Percentiles rank a stretch among this genome's conserved stretches.
These are phyloP conservation scores for Smutsia gigantea DNA, from an alignment of 2,797 vertebrate genomes.

Conservation along the genomic window DNA sequence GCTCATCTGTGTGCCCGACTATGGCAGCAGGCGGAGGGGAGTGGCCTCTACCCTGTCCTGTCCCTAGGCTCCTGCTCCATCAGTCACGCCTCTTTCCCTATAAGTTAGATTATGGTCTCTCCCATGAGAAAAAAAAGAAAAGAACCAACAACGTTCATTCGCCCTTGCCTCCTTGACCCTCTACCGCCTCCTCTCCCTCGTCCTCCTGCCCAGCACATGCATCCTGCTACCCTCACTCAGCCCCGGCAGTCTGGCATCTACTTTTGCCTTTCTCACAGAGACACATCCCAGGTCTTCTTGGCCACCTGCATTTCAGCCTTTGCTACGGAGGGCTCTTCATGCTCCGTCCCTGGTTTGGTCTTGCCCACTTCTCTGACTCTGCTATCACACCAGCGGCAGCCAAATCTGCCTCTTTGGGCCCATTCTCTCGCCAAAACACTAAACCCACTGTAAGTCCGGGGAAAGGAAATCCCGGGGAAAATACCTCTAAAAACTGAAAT, in stretches of 20 bases:
- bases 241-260: not conserved
- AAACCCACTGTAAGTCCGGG: too few species aligned
- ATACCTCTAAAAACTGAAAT: too few species aligned
- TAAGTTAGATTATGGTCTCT: not conserved
- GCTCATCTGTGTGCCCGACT: rapidly evolving
- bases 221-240: rapidly evolving
- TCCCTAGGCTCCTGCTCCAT: not conserved
- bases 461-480: too few species aligned
- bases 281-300: not conserved
- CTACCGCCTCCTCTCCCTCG: not conserved
- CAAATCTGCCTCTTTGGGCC: not conserved
- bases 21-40: rapidly evolving
- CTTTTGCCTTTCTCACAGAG: not conserved
- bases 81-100: too few species aligned
- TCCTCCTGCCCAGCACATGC: not conserved
- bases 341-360: not conserved
- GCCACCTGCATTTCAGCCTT: not conserved
- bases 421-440: not conserved
- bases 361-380: not conserved
- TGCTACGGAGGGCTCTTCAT: rapidly evolving
- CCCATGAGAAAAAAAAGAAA: not conserved
- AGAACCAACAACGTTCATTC: not conserved
- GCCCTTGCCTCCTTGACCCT: not conserved
- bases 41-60: not conserved
- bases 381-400: rapidly evolving